Conservation (phyloP, 1,140 invertebrate genomes). For the Drosophila equinoxialis region DNA sequence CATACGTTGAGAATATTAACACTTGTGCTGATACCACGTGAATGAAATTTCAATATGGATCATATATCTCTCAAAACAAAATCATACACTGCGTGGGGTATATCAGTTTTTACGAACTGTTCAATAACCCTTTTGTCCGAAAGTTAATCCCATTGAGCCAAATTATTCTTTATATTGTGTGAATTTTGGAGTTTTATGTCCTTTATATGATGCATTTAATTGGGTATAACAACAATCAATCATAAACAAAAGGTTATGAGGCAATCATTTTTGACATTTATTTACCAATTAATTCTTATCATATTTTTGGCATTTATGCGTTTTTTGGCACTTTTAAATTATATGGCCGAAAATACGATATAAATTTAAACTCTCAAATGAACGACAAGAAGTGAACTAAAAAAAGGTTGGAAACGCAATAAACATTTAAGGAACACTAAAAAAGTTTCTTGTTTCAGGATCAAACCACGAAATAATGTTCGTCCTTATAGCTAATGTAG, state of each 20-base stretch:
- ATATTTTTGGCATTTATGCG: neutral
- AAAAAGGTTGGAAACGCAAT: too few relatives aligned
- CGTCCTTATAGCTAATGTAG: too few relatives aligned
- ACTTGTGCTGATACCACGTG: conserved; percentile 8
- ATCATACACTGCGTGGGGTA: neutral
- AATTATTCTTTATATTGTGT: too few relatives aligned
- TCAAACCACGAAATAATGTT: too few relatives aligned
- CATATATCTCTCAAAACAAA: neutral
- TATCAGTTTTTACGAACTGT: neutral
- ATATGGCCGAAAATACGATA: neutral
- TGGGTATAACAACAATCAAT: neutral
- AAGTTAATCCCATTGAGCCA: too few relatives aligned
- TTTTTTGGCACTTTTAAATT: neutral
- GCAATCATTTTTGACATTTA: neutral
- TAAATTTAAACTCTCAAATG: neutral
- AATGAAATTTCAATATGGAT: conserved; percentile 9
- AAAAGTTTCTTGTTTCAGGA: too few relatives aligned
- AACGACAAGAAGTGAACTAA: too few relatives aligned
- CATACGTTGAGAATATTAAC: neutral
- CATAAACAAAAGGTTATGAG: neutral
- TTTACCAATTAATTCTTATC: neutral
- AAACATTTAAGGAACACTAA: too few relatives aligned
- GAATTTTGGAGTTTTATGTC: too few relatives aligned
- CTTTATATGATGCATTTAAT: neutral
- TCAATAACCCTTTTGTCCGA: neutral